Base-by-base conservation (phyloP, 37 sponge, comb jelly and placozoan genomes). In the Petrosia ficiformis region DNA sequence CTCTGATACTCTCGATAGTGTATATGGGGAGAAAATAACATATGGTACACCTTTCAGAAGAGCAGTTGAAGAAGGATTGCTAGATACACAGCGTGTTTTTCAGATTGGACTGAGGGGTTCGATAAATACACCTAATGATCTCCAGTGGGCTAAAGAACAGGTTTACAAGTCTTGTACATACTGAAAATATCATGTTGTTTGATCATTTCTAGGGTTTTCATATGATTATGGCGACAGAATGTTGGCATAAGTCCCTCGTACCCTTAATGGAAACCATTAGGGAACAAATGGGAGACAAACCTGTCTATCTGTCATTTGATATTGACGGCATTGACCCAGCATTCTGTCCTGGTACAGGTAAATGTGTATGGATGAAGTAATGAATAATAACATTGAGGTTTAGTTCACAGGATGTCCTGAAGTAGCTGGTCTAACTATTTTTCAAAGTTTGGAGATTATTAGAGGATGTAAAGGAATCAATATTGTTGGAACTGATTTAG, bases 301-400 rank as follows among this genome's bases (percentile, higher is more conserved):
- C 92, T 24, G 64, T 68, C 38, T 92, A 92, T 41, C 21, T 83
- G 42, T 77, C 81, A 11, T 92, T 92, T 69, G 92, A 92, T 39
- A 87, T 92, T 65, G 92, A 92, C 69, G 92, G 70, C n/a, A 73
- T 92, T 39, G 92, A 92, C 54, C 81, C 87, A 40, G 14, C 81
- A 2, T 56, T 56, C 35, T 82, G 84, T 40, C 92, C 92, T 10
- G 92, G 92, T 28, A 92, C 92, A 44, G 92, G 89, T 88, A 24
- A 58, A 34, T 39, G 22, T 78, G 39, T 14, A 68, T 16, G 19
- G 5, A 24, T 22, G 10, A 14, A 31, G 31, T 68, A 21, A 28
- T 11, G 21, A 35, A 61, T 11, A 5, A 61, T n/a, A n/a, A 26
- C n/a, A 29, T 26, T 6, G 26, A 6, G 5, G 6, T 11, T 11